A percentile compares a stretch with the other conserved stretches of the same genome.
Evolutionary conservation across 2,888 invertebrate species (phyloP).

Genomic region (Nymphalis polychloros): DNA sequence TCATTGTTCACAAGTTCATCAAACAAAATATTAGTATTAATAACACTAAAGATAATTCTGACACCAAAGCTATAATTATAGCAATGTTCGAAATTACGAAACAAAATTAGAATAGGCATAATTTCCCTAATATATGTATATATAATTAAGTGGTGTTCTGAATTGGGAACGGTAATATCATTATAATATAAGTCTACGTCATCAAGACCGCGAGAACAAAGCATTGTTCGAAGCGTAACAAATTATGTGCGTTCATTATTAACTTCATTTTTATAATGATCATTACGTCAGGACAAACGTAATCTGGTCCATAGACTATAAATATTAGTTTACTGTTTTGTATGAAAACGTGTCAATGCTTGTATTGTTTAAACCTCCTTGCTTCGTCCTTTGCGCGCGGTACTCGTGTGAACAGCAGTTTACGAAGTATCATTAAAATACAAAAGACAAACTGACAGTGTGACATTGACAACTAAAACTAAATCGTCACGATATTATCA

Average conservation of each 20-base stretch:
- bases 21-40: too few species aligned
- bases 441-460: background rate
- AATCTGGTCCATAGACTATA: slow-evolving; percentile 18
- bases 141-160: slow-evolving; percentile 13
- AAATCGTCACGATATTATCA: too few species aligned
- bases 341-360: background rate
- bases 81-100: background rate
- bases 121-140: background rate
- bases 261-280: slow-evolving; percentile 32
- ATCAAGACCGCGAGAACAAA: slow-evolving; percentile 35
- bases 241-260: slow-evolving; percentile 38
- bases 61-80: too few species aligned
- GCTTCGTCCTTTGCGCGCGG: background rate
- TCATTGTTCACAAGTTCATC: too few species aligned
- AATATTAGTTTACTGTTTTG: background rate
- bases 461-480: too few species aligned
- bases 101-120: background rate
- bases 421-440: background rate
- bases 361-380: background rate
- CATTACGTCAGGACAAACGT: slow-evolving; percentile 33
- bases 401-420: background rate
- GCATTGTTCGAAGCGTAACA: slow-evolving; percentile 34
- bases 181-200: slow-evolving; percentile 25
- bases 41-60: too few species aligned
- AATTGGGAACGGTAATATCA: slow-evolving; percentile 25